phyloP scores from a whole-genome alignment of 2,797 vertebrate genomes.

The Helostoma temminkii region DNA sequence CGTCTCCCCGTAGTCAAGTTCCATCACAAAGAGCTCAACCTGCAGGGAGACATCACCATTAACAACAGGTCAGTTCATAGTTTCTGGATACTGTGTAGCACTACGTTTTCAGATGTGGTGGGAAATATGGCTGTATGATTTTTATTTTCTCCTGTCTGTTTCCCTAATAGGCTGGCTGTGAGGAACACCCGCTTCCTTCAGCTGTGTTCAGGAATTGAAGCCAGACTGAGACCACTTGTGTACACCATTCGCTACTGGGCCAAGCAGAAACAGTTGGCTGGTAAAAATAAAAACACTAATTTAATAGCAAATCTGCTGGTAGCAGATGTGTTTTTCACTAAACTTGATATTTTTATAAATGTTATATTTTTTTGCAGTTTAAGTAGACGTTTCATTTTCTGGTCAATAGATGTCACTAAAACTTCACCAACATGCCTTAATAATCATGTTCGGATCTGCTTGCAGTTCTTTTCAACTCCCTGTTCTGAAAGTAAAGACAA shows the following conservation, averaged over 20 bases:
- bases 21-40: conserved; percentile 89
- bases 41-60: conserved; percentile 91
- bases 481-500: neutral
- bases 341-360: neutral
- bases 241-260: conserved; percentile 92
- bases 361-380: neutral
- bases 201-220: conserved; percentile 87
- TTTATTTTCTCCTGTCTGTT: neutral
- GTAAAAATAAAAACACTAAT: conserved; percentile 71
- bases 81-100: neutral
- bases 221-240: conserved; percentile 89
- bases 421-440: neutral
- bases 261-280: conserved; percentile 89
- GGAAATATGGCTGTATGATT: neutral
- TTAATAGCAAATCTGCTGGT: neutral
- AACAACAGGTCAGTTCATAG: conserved; percentile 87
- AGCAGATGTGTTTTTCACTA: neutral
- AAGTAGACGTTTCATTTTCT: conserved; percentile 10
- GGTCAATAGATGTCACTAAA: conserved; percentile 73
- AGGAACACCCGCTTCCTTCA: conserved; percentile 92
- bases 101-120: neutral
- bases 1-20: conserved; percentile 93
- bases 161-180: conserved; percentile 87
- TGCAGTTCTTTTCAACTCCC: no score
- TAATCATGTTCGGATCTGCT: neutral